phyloP scores from a whole-genome alignment of 2,888 invertebrate genomes.

The Pollenia griseotomentosa region DNA sequence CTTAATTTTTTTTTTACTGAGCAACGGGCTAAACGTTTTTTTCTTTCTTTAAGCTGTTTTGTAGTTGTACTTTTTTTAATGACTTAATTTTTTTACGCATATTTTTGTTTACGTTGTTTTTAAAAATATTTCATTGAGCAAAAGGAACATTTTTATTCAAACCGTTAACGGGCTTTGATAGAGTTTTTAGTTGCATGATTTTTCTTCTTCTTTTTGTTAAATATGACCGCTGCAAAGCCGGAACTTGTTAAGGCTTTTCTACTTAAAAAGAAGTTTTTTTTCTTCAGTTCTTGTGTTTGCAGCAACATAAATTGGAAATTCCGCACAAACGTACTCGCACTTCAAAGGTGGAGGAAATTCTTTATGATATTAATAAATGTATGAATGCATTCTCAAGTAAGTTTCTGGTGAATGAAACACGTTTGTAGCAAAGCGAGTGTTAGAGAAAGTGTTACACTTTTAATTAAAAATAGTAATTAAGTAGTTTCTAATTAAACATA shows the following conservation, averaged over 20 bases:
- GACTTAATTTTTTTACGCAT: conserved; percentile 44
- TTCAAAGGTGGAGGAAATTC: conserved; percentile 10
- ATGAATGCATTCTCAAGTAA: too few species aligned
- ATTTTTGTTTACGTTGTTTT: conserved; percentile 7
- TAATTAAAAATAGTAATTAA: conserved; percentile 17
- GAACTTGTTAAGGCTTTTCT: neutral
- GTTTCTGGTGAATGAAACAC: too few species aligned
- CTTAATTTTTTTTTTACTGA: neutral
- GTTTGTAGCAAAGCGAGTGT: too few species aligned
- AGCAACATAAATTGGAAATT: neutral
- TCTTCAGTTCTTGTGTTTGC: neutral
- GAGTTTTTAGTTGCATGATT: conserved; percentile 2
- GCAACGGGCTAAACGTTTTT: conserved; percentile 27
- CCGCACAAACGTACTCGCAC: neutral
- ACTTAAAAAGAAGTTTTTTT: neutral
- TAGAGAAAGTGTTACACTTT: neutral
- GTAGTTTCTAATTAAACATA: neutral
- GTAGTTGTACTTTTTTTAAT: conserved; percentile 29
- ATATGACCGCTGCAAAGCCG: neutral
- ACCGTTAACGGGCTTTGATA: neutral
- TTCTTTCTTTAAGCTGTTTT: neutral
- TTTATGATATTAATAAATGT: neutral
- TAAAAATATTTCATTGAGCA: neutral
- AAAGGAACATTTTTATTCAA: conserved; percentile 17
- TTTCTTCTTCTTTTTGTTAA: neutral